These are phyloP conservation scores for Drosophila longiperda DNA, from an alignment of 2,888 invertebrate species.

Conservation along the genomic window DNA sequence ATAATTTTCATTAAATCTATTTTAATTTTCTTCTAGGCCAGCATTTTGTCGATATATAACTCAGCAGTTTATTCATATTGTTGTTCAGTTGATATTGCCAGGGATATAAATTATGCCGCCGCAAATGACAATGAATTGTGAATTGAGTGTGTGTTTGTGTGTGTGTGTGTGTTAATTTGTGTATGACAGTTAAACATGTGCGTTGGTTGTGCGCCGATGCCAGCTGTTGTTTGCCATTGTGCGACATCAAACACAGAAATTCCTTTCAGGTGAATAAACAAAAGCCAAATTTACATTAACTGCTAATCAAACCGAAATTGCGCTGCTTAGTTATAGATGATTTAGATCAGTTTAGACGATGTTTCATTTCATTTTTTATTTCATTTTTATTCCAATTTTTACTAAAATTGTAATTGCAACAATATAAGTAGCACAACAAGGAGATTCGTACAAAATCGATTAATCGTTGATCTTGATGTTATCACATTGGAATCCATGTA, in stretches of 20 bases:
- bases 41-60: background rate
- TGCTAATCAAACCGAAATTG: slow-evolving; percentile 7
- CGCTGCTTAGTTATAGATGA: background rate
- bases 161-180: no score
- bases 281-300: background rate
- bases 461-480: slow-evolving; percentile 17
- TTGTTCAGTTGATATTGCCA: slow-evolving; percentile 33
- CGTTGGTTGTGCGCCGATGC: slow-evolving; percentile 21
- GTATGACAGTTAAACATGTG: slow-evolving; percentile 13
- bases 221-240: slow-evolving; percentile 47
- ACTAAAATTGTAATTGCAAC: slow-evolving; percentile 19
- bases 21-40: background rate
- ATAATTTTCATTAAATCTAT: background rate
- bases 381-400: slow-evolving; percentile 1
- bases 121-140: slow-evolving; percentile 63
- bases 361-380: slow-evolving; percentile 3
- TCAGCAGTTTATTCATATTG: background rate
- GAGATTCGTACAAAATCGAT: slow-evolving; percentile 10
- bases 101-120: slow-evolving; percentile 50
- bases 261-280: background rate
- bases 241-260: slow-evolving; percentile 3
- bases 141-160: slow-evolving; percentile 7
- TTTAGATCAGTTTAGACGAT: background rate
- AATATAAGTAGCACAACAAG: slow-evolving; percentile 28
- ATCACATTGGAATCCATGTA: slow-evolving; percentile 60